Conservation (phyloP, 2,888 invertebrate genomes). For the Cosmia trapezina region DNA sequence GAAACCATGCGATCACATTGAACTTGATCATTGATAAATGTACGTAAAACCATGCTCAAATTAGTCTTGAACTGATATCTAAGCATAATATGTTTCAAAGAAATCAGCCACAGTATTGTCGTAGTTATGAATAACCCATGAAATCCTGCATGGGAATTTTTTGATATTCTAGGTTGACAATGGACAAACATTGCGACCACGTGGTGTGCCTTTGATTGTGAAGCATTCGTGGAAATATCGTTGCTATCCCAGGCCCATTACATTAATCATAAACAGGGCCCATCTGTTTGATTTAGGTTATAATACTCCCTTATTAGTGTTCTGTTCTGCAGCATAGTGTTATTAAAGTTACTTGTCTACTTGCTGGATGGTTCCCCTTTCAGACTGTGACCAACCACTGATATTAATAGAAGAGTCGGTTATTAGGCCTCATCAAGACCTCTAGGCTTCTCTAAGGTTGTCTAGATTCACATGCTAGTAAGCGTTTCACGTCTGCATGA, state of each 20-base stretch:
- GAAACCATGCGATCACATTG: constrained; percentile 26
- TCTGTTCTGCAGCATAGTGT: neutral
- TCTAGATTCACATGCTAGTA: neutral
- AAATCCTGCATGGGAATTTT: neutral
- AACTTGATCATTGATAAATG: neutral
- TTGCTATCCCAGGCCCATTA: neutral
- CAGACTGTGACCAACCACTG: neutral
- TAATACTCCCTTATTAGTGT: no score
- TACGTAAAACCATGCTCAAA: neutral
- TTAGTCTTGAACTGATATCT: neutral
- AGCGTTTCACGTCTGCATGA: neutral
- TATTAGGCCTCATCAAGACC: neutral
- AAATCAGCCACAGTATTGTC: neutral
- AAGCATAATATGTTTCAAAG: neutral
- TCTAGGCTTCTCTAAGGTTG: neutral
- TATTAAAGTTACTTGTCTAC: neutral
- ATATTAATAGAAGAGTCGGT: no score
- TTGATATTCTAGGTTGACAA: neutral
- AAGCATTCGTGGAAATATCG: no score
- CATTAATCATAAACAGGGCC: neutral
- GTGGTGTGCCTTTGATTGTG: constrained; percentile 20
- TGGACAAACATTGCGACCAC: constrained; percentile 31
- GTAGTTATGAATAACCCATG: neutral
- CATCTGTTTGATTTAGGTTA: neutral
- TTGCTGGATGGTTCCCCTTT: neutral